Evolutionary conservation across 2,797 vertebrate genomes (phyloP).

Genomic region (Euphonia xanthogaster): DNA sequence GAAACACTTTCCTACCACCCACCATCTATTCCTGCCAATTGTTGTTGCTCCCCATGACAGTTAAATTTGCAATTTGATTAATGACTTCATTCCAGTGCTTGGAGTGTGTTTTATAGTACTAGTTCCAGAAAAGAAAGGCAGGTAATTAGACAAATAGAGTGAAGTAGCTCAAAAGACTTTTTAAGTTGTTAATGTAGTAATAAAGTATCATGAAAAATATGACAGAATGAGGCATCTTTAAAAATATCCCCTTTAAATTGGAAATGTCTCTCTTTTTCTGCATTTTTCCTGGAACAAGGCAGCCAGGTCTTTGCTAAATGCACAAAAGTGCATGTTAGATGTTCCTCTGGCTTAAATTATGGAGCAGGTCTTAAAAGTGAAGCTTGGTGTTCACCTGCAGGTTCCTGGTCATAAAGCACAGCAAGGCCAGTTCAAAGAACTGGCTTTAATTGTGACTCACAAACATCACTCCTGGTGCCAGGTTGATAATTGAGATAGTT

Average conservation of each 20-base stretch:
- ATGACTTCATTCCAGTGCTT: conserved; percentile 4
- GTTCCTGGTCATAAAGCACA: conserved; percentile 44
- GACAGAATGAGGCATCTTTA: conserved; percentile 17
- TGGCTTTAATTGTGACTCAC: conserved; percentile 53
- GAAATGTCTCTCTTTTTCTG: not conserved
- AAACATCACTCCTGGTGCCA: conserved; percentile 54
- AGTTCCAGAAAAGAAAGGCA: not conserved
- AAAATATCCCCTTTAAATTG: conserved; percentile 4
- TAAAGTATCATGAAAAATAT: conserved; percentile 5
- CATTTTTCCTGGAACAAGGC: not conserved
- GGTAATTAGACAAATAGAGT: conserved; percentile 52
- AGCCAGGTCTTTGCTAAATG: not conserved
- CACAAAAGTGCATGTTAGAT: not conserved
- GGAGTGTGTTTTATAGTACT: not conserved
- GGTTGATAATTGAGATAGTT: conserved; percentile 58
- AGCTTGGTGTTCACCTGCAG: conserved; percentile 35
- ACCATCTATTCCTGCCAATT: not conserved
- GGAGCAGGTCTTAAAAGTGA: not conserved
- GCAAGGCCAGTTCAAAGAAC: conserved; percentile 9
- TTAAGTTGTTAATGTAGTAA: conserved; percentile 5
- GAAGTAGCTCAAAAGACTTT: conserved; percentile 3
- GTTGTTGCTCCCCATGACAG: not conserved
- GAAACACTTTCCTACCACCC: not conserved
- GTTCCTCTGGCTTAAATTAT: conserved; percentile 39
- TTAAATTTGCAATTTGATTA: conserved; percentile 34